Base-by-base conservation (phyloP, 2,888 invertebrate genomes). In the Drosophila macrothrix region DNA sequence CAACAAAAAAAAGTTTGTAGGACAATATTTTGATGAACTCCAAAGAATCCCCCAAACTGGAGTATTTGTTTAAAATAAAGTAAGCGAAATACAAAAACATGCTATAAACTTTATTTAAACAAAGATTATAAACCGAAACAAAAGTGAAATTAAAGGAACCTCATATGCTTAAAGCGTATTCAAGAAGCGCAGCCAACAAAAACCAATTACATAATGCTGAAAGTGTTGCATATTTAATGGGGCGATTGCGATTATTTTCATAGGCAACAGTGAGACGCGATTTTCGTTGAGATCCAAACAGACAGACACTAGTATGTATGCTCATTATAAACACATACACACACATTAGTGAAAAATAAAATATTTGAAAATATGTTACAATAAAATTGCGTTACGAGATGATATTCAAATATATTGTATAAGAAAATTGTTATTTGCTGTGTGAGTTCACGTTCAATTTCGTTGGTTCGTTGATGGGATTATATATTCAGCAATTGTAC, bases 181-280 rank as follows among this genome's bases (percentile, higher is more conserved):
- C 35, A 37, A 60, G 54, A 53, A 49, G 49, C 58, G 59, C 66
- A 37, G 67, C 67, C 70, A 74, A 58, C 61, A 74, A 67, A 52
- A 76, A 78, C 62, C 67, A 87, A 79, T 79, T 67, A 60, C 64
- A 74, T 74, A 70, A 64, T 49, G 63, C 65, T 62, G 62, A 49
- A 82, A 69, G 70, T 78, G 82, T 83, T 81, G 84, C 87, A 83
- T 86, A 89, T 81, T 83, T 84, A 82, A 89, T 82, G 82, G 89
- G 81, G 81, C 77, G 74, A 81, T 79, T 76, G 79, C 80, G 80
- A 78, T 86, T 81, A 77, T 84, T 85, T 79, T 75, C 73, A 74
- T 70, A 72, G 76, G 64, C 67, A 16, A 53, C 71, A 70, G n/a
- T 54, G 56, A 78, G 56, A 56, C 58, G 70, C 64, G 54, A 37